Evolutionary conservation across 2,113 vertebrate genomes (phyloP).

Genomic region (Halcyon malimbica): DNA sequence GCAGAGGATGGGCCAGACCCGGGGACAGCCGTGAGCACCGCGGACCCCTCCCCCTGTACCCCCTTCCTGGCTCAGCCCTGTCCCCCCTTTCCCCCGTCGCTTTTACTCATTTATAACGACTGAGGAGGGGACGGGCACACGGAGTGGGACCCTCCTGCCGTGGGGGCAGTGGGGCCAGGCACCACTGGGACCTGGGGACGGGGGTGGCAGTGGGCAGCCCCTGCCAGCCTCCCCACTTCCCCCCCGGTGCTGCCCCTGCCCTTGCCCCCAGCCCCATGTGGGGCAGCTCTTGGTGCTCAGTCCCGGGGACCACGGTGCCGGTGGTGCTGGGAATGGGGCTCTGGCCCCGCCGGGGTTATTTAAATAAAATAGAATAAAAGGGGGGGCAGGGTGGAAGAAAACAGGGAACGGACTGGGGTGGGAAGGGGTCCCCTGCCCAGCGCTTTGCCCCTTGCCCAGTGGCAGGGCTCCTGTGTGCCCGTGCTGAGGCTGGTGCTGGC

Average conservation of each 20-base stretch:
- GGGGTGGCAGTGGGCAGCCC: neutral
- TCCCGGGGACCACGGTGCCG: neutral
- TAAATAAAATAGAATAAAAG: neutral
- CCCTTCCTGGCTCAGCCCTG: neutral
- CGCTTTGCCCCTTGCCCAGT: neutral
- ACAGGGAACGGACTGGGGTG: neutral
- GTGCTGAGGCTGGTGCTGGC: neutral
- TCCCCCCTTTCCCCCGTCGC: neutral
- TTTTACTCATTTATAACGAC: conserved; percentile 11
- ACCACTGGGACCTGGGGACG: neutral
- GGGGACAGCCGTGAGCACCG: neutral
- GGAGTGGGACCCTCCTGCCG: neutral
- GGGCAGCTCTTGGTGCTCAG: conserved; percentile 36
- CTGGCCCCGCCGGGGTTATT: neutral
- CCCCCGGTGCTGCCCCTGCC: neutral
- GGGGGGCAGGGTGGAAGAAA: neutral
- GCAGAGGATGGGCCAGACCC: conserved; percentile 59
- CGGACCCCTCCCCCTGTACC: rapidly evolving
- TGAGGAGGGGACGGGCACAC: neutral
- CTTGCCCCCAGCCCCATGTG: neutral
- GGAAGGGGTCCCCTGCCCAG: neutral
- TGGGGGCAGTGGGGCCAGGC: neutral
- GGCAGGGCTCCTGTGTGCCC: neutral
- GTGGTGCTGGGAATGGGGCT: neutral
- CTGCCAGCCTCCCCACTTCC: neutral